Percentiles rank a stretch among this genome's conserved stretches.
These are phyloP conservation scores for Podiceps cristatus DNA, from an alignment of 2,113 vertebrate species.

Conservation along the genomic window DNA sequence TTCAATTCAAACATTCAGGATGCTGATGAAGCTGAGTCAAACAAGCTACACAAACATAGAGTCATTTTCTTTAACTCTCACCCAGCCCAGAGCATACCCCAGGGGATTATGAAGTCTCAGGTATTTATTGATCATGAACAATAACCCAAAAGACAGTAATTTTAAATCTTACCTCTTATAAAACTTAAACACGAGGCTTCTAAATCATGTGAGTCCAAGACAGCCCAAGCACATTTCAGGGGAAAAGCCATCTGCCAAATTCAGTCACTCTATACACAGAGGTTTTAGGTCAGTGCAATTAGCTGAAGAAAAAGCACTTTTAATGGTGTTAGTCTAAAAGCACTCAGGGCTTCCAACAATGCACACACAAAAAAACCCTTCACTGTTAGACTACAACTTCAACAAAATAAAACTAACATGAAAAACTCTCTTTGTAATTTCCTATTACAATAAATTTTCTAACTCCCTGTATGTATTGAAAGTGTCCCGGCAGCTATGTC, in stretches of 20 bases:
- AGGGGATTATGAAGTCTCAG: background rate
- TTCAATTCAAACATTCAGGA: constrained; percentile 14
- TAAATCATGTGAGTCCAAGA: background rate
- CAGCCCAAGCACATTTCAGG: background rate
- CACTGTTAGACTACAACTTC: background rate
- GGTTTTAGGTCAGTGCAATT: constrained; percentile 19
- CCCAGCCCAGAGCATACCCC: background rate
- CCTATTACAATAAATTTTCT: constrained; percentile 3
- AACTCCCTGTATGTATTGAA: background rate
- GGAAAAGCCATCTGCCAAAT: background rate
- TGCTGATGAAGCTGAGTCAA: constrained; percentile 40
- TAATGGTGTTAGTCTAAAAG: background rate
- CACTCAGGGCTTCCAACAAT: background rate
- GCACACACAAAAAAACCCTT: background rate
- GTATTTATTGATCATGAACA: constrained; percentile 39
- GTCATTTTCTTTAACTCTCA: constrained; percentile 6
- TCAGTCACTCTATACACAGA: background rate
- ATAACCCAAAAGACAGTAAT: constrained; percentile 13
- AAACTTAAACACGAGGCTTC: background rate
- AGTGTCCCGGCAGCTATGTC: background rate
- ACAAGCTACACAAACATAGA: constrained; percentile 44
- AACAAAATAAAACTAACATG: background rate
- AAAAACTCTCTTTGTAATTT: constrained; percentile 24
- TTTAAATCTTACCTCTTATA: background rate
- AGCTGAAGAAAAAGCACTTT: constrained; percentile 2